These are phyloP conservation scores for Chironex yamaguchii DNA, from an alignment of 30 jellyfish, hydroid and myxozoan species.

Conservation along the genomic window DNA sequence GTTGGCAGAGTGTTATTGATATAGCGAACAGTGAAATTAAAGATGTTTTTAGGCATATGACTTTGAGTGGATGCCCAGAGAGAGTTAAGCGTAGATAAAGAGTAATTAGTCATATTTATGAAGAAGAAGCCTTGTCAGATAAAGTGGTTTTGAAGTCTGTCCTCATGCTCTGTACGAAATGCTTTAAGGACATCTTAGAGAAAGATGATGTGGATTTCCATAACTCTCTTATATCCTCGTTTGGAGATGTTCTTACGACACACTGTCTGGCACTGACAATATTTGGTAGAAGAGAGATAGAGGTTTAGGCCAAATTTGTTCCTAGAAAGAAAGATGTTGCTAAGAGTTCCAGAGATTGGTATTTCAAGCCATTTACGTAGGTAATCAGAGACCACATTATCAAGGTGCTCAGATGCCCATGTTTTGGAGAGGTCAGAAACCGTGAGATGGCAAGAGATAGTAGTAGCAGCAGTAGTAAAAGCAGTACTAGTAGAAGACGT, in stretches of 20 bases:
- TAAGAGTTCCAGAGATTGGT: constrained; percentile 1
- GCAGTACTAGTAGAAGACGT: no score
- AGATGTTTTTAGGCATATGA: constrained; percentile 1
- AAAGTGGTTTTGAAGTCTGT: neutral
- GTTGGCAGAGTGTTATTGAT: constrained; percentile 5
- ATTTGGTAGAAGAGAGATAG: constrained; percentile 3
- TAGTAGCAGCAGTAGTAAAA: no score
- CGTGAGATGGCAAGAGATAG: constrained; percentile 14
- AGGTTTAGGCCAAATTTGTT: constrained; percentile 13
- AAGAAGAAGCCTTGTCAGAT: constrained; percentile 6
- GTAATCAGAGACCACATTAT: neutral
- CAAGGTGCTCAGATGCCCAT: constrained; percentile 6
- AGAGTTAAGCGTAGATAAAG: neutral
- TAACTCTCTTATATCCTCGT: no score
- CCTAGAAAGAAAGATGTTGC: constrained; percentile 1
- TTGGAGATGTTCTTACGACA: no score
- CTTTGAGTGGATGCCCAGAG: constrained; percentile 7
- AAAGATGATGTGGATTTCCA: no score
- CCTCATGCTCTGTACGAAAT: neutral
- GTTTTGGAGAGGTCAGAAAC: constrained; percentile 24
- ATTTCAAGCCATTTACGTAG: constrained; percentile 21
- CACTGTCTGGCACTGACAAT: neutral
- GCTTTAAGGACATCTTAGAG: neutral
- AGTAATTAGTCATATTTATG: neutral
- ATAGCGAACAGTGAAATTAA: neutral